Evolutionary conservation across 2,113 vertebrate genomes (phyloP).

Genomic region (Myanophis thanlyinensis): DNA sequence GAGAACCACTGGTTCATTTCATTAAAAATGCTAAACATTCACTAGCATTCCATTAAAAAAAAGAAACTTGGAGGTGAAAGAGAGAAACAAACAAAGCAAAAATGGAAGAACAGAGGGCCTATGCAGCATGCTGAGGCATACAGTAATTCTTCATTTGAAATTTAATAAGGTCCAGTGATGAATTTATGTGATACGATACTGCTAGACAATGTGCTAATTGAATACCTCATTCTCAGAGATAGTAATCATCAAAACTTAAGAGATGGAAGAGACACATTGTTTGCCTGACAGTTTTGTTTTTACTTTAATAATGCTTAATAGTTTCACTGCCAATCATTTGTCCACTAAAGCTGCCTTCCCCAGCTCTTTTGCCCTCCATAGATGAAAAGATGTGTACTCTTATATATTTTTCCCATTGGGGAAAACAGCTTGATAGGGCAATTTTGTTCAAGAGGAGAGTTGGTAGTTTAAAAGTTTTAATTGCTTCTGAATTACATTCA

Average conservation of each 20-base stretch:
- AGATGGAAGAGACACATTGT: background rate
- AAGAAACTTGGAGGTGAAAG: background rate
- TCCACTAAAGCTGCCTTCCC: background rate
- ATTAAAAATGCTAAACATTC: background rate
- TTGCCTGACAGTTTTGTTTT: background rate
- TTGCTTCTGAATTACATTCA: background rate
- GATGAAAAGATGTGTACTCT: background rate
- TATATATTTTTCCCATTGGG: background rate
- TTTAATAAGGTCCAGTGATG: background rate
- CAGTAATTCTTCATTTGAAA: background rate
- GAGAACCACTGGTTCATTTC: background rate
- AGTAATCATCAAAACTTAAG: background rate
- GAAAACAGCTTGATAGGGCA: background rate
- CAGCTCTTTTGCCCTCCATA: background rate
- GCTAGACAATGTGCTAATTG: background rate
- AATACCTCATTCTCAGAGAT: background rate
- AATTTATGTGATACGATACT: background rate
- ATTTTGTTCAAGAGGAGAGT: background rate
- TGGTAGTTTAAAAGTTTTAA: background rate
- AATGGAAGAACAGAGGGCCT: background rate
- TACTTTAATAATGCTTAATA: background rate
- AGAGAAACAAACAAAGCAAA: background rate
- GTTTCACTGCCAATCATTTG: background rate
- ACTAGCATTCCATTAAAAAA: background rate
- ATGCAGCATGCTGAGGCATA: background rate